These are phyloP conservation scores for Nerophis lumbriciformis DNA, from an alignment of 2,113 vertebrate genomes.

Conservation along the genomic window DNA sequence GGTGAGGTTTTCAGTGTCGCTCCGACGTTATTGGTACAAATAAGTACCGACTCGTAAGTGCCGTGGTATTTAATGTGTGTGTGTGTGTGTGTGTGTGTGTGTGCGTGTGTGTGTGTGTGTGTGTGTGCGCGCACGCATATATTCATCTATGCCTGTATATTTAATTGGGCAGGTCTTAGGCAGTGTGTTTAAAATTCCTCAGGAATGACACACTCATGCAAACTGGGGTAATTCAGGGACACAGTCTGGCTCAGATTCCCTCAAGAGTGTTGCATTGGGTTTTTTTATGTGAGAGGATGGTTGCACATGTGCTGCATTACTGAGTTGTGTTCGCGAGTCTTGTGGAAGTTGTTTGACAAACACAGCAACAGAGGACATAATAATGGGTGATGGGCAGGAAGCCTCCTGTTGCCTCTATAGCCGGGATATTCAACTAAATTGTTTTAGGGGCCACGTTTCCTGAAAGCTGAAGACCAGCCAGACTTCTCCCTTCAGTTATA, in stretches of 20 bases:
- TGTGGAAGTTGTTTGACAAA: not conserved
- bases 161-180: constrained; percentile 53
- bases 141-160: constrained; percentile 44
- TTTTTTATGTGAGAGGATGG: constrained; percentile 15
- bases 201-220: constrained; percentile 52
- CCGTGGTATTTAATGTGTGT: not conserved
- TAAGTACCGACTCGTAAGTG: constrained; percentile 36
- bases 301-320: constrained; percentile 11
- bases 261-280: constrained; percentile 32
- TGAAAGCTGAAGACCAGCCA: too few relatives aligned
- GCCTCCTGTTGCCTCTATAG: not conserved
- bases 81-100: too few relatives aligned
- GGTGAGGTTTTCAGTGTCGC: constrained; percentile 21
- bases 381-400: not conserved
- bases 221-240: constrained; percentile 54
- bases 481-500: too few relatives aligned
- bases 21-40: constrained; percentile 31
- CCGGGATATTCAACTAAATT: too few relatives aligned
- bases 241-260: constrained; percentile 38
- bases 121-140: constrained; percentile 24
- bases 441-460: too few relatives aligned
- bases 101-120: too few relatives aligned
- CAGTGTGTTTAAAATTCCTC: constrained; percentile 63
- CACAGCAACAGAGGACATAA: not conserved
- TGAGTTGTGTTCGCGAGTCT: constrained; percentile 1